phyloP scores from a whole-genome alignment of 1,140 invertebrate genomes.

The Steinernema khuongi region DNA sequence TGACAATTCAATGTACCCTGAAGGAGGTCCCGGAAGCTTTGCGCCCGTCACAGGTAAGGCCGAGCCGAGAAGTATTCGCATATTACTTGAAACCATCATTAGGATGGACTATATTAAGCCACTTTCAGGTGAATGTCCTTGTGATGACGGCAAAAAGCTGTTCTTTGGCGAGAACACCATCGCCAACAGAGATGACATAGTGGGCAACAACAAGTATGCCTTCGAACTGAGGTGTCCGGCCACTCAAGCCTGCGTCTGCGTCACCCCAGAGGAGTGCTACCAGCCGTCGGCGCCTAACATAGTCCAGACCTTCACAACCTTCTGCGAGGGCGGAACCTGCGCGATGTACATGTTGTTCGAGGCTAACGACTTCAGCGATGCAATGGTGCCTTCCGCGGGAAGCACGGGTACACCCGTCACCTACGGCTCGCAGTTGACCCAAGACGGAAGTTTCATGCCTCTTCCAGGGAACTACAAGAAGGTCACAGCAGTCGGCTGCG shows the following conservation, averaged over 20 bases:
- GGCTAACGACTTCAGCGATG: neutral
- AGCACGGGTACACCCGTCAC: neutral
- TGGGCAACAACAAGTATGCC: neutral
- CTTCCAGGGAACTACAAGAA: neutral
- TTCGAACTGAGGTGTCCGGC: neutral
- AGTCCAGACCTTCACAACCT: neutral
- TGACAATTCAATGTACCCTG: neutral
- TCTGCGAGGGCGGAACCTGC: neutral
- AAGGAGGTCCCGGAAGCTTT: neutral
- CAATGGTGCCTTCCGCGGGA: neutral
- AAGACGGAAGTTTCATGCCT: neutral
- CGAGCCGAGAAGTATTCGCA: neutral
- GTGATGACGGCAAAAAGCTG: neutral
- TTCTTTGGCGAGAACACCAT: neutral
- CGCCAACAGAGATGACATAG: neutral
- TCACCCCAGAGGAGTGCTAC: neutral
- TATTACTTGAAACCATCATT: no score
- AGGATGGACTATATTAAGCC: no score
- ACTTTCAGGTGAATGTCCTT: neutral
- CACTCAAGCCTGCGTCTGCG: neutral
- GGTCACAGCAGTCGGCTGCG: neutral
- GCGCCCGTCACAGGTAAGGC: neutral
- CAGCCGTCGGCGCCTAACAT: neutral
- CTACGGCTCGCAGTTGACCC: neutral
- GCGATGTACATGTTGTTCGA: neutral